These are phyloP conservation scores for Drosophila leonis DNA, from an alignment of 2,888 invertebrate genomes.

Conservation along the genomic window DNA sequence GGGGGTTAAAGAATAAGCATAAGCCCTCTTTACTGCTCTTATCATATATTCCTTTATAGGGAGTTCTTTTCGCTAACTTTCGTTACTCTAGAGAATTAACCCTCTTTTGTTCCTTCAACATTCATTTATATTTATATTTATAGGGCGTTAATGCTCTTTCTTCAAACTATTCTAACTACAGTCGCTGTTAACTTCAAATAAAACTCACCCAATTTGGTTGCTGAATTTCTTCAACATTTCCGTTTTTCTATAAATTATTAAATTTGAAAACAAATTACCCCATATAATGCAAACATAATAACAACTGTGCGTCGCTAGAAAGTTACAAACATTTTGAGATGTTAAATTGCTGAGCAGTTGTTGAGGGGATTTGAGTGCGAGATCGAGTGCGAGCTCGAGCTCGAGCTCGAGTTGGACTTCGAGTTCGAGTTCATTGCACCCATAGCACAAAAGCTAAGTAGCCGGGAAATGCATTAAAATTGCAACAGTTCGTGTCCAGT, in stretches of 20 bases:
- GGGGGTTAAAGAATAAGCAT: too few relatives aligned
- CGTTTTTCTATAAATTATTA: background rate
- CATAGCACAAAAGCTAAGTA: slow-evolving; percentile 57
- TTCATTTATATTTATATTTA: too few relatives aligned
- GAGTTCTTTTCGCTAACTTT: background rate
- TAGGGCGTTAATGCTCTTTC: background rate
- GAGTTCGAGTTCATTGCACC: slow-evolving; percentile 43
- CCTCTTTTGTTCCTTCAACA: background rate
- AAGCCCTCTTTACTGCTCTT: too few relatives aligned
- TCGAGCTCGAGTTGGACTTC: background rate
- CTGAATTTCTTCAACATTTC: background rate
- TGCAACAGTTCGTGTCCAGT: slow-evolving; percentile 66
- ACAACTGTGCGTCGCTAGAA: background rate
- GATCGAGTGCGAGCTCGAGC: background rate
- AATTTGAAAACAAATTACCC: background rate
- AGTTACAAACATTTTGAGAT: slow-evolving; percentile 9
- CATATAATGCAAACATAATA: slow-evolving; percentile 10
- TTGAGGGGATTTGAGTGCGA: background rate
- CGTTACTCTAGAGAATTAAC: background rate
- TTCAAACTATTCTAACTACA: background rate
- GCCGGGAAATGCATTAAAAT: slow-evolving; percentile 69
- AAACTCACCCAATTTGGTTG: background rate
- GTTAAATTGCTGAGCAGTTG: slow-evolving; percentile 12
- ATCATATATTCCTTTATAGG: too few relatives aligned
- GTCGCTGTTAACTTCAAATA: background rate